Evolutionary conservation across 2,888 invertebrate genomes (phyloP).

Genomic region (Chymomyza procnemis): DNA sequence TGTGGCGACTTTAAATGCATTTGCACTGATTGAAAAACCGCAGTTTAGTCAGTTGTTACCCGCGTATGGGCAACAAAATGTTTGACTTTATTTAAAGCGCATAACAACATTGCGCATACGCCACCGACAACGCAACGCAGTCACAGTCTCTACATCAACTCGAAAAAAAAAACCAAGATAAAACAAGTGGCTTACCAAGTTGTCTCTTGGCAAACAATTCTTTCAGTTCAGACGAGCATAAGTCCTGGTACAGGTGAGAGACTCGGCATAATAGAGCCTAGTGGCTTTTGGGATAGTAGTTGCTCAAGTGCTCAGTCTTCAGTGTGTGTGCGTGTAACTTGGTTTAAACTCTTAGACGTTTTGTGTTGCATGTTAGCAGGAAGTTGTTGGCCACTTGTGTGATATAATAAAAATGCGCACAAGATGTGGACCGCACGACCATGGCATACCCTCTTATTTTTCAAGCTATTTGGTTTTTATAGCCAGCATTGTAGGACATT

Average conservation of each 20-base stretch:
- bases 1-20: neutral
- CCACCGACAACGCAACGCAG: neutral
- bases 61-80: neutral
- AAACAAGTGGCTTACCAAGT: neutral
- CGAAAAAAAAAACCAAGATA: neutral
- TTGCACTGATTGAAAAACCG: conserved; percentile 3
- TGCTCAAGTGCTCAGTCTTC: conserved; percentile 43
- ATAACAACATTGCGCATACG: neutral
- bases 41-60: neutral
- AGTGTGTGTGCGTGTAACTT: conserved; percentile 12
- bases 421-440: neutral
- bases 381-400: conserved; percentile 68
- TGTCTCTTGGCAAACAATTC: neutral
- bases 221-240: neutral
- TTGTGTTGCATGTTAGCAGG: conserved; percentile 26
- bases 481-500: no score
- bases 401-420: conserved; percentile 61
- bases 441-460: neutral
- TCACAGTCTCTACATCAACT: neutral
- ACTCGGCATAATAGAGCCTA: conserved; percentile 21
- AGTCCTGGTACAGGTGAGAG: neutral
- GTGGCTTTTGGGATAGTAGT: conserved; percentile 22
- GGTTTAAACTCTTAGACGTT: conserved; percentile 2
- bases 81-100: neutral
- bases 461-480: no score